These are phyloP conservation scores for Muntiacus reevesi DNA, from an alignment of 2,113 vertebrate species.

Conservation along the genomic window DNA sequence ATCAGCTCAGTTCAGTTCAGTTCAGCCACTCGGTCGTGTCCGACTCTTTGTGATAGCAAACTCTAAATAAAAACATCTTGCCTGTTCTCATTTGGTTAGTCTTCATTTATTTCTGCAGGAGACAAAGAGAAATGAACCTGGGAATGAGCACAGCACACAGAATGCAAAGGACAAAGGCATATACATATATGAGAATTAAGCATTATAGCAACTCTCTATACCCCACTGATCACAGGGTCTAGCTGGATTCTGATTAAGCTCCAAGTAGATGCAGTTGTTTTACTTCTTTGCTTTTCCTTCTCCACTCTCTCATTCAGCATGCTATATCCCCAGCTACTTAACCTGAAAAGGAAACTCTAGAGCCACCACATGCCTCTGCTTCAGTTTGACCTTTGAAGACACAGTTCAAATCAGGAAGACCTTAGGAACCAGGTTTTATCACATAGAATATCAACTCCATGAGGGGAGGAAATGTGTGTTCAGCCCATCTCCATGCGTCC, in stretches of 20 bases:
- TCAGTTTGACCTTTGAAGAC: not conserved
- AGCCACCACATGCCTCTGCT: not conserved
- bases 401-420: not conserved
- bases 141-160: not conserved
- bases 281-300: not conserved
- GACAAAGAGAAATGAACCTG: not conserved
- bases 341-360: not conserved
- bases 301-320: not conserved
- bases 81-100: not conserved
- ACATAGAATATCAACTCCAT: not conserved
- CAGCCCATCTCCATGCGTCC: not conserved
- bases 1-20: no score
- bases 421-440: not conserved
- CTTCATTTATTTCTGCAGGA: slow-evolving; percentile 1
- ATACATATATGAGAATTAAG: not conserved
- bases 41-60: not conserved
- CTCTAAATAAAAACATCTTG: not conserved
- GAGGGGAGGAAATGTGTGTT: not conserved
- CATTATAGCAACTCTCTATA: not conserved
- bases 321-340: not conserved
- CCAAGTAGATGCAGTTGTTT: not conserved
- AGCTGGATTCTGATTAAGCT: not conserved
- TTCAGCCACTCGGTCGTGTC: no score
- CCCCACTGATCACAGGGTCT: not conserved
- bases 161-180: not conserved